Evolutionary conservation across 2,113 vertebrate species (phyloP).

Genomic region (Taxidea taxus): DNA sequence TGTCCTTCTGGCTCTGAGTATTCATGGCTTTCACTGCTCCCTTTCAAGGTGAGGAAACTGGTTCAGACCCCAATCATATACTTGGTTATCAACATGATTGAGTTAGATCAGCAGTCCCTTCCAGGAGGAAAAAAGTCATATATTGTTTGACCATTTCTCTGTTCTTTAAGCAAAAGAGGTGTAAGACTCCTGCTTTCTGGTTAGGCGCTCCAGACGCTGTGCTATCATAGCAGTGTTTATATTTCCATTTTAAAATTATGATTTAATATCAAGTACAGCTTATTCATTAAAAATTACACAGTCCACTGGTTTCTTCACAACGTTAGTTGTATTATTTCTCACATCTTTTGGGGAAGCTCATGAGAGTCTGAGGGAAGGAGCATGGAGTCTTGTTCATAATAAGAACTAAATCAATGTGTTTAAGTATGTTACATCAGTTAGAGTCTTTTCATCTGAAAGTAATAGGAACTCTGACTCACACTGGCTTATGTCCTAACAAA

Average conservation of each 20-base stretch:
- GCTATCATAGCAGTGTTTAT: neutral
- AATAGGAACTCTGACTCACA: neutral
- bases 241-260: neutral
- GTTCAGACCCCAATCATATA: neutral
- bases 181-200: neutral
- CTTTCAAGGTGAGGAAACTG: neutral
- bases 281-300: constrained; percentile 19
- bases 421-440: neutral
- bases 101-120: neutral
- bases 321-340: neutral
- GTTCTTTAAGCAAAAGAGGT: neutral
- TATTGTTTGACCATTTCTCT: neutral
- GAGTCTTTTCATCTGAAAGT: neutral
- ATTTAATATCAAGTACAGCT: neutral
- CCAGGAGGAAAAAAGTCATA: neutral
- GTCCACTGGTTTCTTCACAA: neutral
- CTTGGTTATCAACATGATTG: neutral
- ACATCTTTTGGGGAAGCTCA: neutral
- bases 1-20: neutral
- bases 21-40: neutral
- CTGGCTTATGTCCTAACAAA: neutral
- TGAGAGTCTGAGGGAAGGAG: neutral
- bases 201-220: neutral
- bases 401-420: neutral
- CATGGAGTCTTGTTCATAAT: neutral